These are phyloP conservation scores for Heliconius nattereri DNA, from an alignment of 1,140 invertebrate genomes.

Conservation along the genomic window DNA sequence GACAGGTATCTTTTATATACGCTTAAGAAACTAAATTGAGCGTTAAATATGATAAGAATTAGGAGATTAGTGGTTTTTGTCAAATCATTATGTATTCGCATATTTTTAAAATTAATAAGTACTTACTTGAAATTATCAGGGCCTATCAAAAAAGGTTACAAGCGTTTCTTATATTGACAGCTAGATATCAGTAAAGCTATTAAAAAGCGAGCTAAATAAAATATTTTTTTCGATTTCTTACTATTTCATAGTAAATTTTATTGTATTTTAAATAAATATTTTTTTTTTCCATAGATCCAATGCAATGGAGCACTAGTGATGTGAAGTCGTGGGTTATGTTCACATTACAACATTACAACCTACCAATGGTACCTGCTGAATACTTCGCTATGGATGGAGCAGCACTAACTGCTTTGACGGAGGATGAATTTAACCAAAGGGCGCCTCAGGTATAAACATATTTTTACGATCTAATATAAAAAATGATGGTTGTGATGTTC, in stretches of 20 bases:
- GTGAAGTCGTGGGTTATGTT: conserved; percentile 93
- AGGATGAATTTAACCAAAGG: conserved; percentile 92
- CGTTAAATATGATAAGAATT: not conserved
- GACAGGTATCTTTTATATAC: not conserved
- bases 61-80: too few relatives aligned
- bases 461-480: not conserved
- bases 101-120: too few relatives aligned
- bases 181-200: too few relatives aligned
- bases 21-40: not conserved
- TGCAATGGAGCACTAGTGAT: conserved; percentile 90
- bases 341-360: conserved; percentile 89
- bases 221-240: too few relatives aligned
- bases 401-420: conserved; percentile 87
- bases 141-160: too few relatives aligned
- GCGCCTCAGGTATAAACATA: conserved; percentile 85
- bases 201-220: too few relatives aligned
- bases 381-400: conserved; percentile 91
- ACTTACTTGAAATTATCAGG: too few relatives aligned
- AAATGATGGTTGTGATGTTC: not conserved
- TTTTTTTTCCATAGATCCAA: conserved; percentile 86
- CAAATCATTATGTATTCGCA: too few relatives aligned
- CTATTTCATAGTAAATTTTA: too few relatives aligned
- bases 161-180: too few relatives aligned
- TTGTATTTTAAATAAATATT: too few relatives aligned
- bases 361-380: conserved; percentile 85